Evolutionary conservation across 2,888 invertebrate genomes (phyloP).

Genomic region (Isoperla grammatica): DNA sequence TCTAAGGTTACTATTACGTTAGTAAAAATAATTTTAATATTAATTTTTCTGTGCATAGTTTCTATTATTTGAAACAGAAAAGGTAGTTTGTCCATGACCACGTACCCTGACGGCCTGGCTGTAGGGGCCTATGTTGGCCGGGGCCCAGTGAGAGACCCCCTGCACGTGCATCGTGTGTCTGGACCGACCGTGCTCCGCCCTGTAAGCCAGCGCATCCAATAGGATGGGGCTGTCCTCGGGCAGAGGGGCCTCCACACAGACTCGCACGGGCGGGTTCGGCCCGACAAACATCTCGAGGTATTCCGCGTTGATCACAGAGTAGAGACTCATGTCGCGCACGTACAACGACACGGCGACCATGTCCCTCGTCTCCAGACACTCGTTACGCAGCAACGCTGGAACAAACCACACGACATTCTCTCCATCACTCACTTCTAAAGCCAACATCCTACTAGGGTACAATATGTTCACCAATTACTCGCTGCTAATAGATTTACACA

Average conservation of each 20-base stretch:
- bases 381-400: conserved; percentile 49
- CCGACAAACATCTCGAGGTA: conserved; percentile 69
- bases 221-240: conserved; percentile 65
- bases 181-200: conserved; percentile 29
- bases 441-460: background rate
- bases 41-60: no score
- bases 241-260: conserved; percentile 77
- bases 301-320: conserved; percentile 66
- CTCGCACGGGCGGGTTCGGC: conserved; percentile 70
- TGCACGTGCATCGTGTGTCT: conserved; percentile 89
- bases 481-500: conserved; percentile 18
- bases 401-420: conserved; percentile 24
- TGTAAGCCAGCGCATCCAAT: conserved; percentile 68
- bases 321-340: conserved; percentile 76
- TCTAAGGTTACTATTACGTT: no score
- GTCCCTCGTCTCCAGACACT: conserved; percentile 54
- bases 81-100: no score
- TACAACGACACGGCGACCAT: conserved; percentile 79
- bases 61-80: no score
- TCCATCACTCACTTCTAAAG: no score
- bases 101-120: conserved; percentile 83
- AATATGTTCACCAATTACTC: conserved; percentile 5
- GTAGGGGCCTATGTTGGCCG: conserved; percentile 94
- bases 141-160: conserved; percentile 96
- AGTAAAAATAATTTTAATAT: no score